Evolutionary conservation across 2,888 invertebrate genomes (phyloP).

Genomic region (Lobophora halterata): DNA sequence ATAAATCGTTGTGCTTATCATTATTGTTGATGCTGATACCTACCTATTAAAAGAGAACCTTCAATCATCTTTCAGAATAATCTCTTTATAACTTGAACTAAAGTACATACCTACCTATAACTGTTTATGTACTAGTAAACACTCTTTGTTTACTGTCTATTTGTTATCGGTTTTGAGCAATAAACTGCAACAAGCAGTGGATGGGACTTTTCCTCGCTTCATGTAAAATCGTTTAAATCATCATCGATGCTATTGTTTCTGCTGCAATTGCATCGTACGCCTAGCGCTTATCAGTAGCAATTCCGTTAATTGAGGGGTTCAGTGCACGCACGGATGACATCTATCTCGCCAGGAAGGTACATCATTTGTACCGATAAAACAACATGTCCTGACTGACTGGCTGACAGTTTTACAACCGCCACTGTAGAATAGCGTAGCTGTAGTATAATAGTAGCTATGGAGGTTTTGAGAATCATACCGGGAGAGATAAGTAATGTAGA

Average conservation of each 20-base stretch:
- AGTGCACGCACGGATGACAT: slow-evolving; percentile 44
- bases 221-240: slow-evolving; percentile 2
- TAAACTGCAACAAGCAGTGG: slow-evolving; percentile 5
- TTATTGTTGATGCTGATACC: too few relatives aligned
- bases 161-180: slow-evolving; percentile 4
- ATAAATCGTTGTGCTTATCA: too few relatives aligned
- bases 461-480: too few relatives aligned
- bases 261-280: slow-evolving; percentile 20
- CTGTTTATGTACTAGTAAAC: neutral
- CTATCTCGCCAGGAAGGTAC: slow-evolving; percentile 33
- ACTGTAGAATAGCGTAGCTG: too few relatives aligned
- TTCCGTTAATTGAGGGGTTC: slow-evolving; percentile 49
- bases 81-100: slow-evolving; percentile 5
- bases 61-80: neutral
- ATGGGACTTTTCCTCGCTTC: slow-evolving; percentile 15
- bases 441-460: too few relatives aligned
- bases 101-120: neutral
- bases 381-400: too few relatives aligned
- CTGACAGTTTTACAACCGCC: too few relatives aligned
- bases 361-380: too few relatives aligned
- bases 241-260: slow-evolving; percentile 11
- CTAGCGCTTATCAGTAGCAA: slow-evolving; percentile 33
- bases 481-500: too few relatives aligned
- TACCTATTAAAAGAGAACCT: slow-evolving; percentile 2
- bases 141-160: slow-evolving; percentile 1